phyloP scores from a whole-genome alignment of 2,113 vertebrate genomes.

The Felis chaus region DNA sequence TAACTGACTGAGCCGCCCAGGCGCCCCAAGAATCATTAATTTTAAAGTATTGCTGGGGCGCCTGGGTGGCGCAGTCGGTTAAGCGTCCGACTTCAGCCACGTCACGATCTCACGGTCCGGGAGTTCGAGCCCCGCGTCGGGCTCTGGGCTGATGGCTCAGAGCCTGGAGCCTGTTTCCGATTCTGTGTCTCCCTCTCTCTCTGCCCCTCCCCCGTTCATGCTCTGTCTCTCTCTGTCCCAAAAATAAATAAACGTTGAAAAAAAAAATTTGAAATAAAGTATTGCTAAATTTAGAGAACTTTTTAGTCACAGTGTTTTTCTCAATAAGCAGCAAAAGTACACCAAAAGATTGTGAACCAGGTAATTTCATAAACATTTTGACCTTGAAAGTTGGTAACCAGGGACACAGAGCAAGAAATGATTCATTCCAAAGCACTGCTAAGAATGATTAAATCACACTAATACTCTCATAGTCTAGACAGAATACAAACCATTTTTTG shows the following conservation, averaged over 20 bases:
- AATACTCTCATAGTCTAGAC: fast-evolving
- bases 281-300: background rate
- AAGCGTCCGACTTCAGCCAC: too few relatives aligned
- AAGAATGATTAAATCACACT: background rate
- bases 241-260: too few relatives aligned
- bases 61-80: too few relatives aligned
- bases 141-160: too few relatives aligned
- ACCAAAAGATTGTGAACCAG: background rate
- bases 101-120: too few relatives aligned
- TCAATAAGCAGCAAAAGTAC: background rate
- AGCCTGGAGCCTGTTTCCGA: too few relatives aligned
- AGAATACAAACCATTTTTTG: constrained; percentile 91
- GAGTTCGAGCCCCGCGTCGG: too few relatives aligned
- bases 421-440: too few relatives aligned
- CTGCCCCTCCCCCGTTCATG: too few relatives aligned
- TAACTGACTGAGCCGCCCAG: background rate
- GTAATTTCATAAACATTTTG: background rate
- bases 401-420: background rate
- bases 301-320: background rate
- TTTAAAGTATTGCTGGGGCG: background rate
- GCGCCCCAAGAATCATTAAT: background rate
- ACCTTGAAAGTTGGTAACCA: background rate
- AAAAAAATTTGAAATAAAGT: too few relatives aligned
- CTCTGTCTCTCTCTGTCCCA: too few relatives aligned
- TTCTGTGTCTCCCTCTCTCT: too few relatives aligned